phyloP scores from a whole-genome alignment of 2,113 vertebrate species.

The Gnathonemus longibarbis region DNA sequence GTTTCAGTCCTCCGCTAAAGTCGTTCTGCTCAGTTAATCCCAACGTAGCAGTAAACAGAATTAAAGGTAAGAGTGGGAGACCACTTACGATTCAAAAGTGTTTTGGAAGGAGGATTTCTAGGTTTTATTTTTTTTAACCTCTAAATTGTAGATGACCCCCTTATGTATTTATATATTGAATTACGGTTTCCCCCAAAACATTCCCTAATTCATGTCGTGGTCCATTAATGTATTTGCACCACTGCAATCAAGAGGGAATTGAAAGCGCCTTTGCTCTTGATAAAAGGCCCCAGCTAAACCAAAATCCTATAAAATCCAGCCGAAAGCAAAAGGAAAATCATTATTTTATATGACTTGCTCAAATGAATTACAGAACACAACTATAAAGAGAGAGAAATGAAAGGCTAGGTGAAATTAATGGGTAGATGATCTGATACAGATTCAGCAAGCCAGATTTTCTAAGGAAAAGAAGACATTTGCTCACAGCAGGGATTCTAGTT shows the following conservation, averaged over 20 bases:
- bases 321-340: background rate
- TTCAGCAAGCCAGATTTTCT: background rate
- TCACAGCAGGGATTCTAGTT: background rate
- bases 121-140: background rate
- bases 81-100: background rate
- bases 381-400: background rate
- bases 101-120: background rate
- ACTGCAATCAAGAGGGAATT: background rate
- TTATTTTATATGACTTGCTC: background rate
- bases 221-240: background rate
- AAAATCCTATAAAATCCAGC: background rate
- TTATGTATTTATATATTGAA: background rate
- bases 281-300: background rate
- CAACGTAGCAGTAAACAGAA: background rate
- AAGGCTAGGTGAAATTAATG: background rate
- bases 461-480: background rate
- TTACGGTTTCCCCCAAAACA: background rate
- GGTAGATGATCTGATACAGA: background rate
- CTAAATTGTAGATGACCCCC: background rate
- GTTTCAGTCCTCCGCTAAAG: background rate
- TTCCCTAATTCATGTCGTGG: background rate
- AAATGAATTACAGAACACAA: background rate
- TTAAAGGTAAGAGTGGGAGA: background rate
- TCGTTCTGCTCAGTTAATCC: background rate
- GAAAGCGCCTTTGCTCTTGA: background rate